These are phyloP conservation scores for Menura novaehollandiae DNA, from an alignment of 2,113 vertebrate species.

Conservation along the genomic window DNA sequence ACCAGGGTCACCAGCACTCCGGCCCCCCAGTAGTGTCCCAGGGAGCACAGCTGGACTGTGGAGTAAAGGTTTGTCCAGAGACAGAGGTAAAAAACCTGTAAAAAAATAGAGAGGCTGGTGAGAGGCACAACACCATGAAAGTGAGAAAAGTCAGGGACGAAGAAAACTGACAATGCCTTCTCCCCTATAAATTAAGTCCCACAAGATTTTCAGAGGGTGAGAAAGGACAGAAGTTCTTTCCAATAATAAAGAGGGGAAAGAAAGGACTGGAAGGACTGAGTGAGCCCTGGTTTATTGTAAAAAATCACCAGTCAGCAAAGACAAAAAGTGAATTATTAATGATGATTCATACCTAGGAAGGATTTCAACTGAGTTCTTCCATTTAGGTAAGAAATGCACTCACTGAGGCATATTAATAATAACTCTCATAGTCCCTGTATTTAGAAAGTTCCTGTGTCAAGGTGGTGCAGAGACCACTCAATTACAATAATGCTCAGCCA, in stretches of 20 bases:
- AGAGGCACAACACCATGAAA: not conserved
- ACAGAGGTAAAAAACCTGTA: constrained; percentile 73
- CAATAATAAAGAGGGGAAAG: not conserved
- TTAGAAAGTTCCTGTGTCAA: not conserved
- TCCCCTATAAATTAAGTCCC: not conserved
- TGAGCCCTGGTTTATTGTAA: not conserved
- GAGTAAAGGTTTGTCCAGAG: constrained; percentile 79
- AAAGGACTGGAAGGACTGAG: not conserved
- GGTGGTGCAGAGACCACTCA: not conserved
- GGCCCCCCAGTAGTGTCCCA: constrained; percentile 60
- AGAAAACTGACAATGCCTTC: not conserved
- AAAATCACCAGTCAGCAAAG: not conserved
- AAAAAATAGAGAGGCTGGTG: not conserved
- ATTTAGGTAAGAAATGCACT: constrained; percentile 12
- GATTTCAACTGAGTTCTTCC: not conserved
- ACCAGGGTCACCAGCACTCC: constrained; percentile 67
- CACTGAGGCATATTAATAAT: not conserved
- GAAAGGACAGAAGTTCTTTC: not conserved
- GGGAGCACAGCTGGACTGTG: constrained; percentile 65
- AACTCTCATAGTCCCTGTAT: not conserved
- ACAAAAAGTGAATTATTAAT: not conserved
- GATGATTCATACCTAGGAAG: constrained; percentile 22
- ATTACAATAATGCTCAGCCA: not conserved
- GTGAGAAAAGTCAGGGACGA: not conserved
- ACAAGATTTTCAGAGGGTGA: not conserved